Conservation (phyloP, 2,797 vertebrate species). For the Brachyrhaphis roseni region DNA sequence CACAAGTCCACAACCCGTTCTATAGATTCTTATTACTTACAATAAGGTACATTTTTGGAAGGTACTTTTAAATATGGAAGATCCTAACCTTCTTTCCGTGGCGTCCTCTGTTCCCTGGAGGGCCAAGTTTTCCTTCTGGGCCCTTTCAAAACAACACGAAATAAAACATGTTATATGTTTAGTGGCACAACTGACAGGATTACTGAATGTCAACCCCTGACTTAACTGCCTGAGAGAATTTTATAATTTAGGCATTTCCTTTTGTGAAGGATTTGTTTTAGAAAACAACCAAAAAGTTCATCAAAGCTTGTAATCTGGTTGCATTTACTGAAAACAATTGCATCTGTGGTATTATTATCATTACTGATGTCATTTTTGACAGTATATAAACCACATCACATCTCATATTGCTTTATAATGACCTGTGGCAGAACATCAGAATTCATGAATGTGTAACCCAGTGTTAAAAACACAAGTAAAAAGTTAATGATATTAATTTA, state of each 20-base stretch:
- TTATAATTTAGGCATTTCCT: not conserved
- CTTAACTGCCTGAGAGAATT: not conserved
- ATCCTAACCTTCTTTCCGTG: conserved; percentile 90
- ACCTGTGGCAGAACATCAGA: not conserved
- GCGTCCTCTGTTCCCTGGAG: conserved; percentile 88
- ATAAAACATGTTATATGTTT: not conserved
- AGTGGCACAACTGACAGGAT: not conserved
- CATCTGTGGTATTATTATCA: not conserved
- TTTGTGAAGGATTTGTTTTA: not conserved
- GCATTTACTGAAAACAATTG: not conserved
- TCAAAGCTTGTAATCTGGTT: not conserved
- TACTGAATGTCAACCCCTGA: not conserved
- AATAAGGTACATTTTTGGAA: not conserved
- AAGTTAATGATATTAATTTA: no score
- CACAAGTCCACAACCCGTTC: not conserved
- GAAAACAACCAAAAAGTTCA: not conserved
- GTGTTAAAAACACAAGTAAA: no score
- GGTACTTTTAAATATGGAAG: not conserved
- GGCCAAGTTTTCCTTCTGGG: conserved; percentile 88
- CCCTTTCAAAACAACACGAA: conserved; percentile 79
- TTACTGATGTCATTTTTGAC: not conserved
- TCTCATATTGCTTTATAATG: not conserved
- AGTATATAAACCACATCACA: not conserved
- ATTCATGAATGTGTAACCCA: not conserved
- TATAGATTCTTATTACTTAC: not conserved